These are phyloP conservation scores for Drosophila fuyamai DNA, from an alignment of 1,140 invertebrate species.

Conservation along the genomic window DNA sequence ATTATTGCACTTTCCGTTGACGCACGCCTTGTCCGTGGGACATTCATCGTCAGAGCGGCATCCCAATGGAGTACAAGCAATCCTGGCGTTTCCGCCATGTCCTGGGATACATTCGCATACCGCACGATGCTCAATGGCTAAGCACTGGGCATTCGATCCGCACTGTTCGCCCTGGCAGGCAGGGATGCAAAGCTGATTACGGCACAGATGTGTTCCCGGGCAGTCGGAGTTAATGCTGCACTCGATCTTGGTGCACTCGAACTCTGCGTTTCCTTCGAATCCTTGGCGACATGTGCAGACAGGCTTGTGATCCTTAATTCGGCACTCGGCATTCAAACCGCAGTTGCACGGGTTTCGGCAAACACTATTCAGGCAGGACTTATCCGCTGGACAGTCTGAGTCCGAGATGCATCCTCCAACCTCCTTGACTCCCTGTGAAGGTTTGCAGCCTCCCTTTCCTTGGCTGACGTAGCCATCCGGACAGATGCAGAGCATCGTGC, in stretches of 20 bases:
- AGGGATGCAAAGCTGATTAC: conserved; percentile 91
- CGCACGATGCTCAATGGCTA: conserved; percentile 89
- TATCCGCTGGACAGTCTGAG: conserved; percentile 90
- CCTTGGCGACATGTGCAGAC: conserved; percentile 92
- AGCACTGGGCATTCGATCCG: conserved; percentile 90
- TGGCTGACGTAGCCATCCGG: conserved; percentile 94
- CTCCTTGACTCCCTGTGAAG: conserved; percentile 88
- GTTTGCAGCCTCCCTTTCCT: conserved; percentile 91
- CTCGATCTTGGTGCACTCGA: conserved; percentile 90
- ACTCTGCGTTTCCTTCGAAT: conserved; percentile 92
- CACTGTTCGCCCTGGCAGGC: conserved; percentile 91
- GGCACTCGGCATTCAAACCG: conserved; percentile 92
- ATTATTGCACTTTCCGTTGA: conserved; percentile 91
- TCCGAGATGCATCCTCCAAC: conserved; percentile 90
- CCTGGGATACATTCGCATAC: conserved; percentile 93
- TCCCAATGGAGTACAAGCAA: conserved; percentile 90
- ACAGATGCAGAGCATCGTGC: conserved; percentile 95
- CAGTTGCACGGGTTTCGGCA: conserved; percentile 93
- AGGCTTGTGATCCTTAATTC: conserved; percentile 92
- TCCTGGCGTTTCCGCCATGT: conserved; percentile 91
- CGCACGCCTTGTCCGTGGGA: conserved; percentile 90
- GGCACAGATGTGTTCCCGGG: conserved; percentile 90
- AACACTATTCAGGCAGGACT: conserved; percentile 91
- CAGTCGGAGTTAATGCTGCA: conserved; percentile 91
- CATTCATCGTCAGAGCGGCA: conserved; percentile 92